These are phyloP conservation scores for Paramisgurnus dabryanus DNA, from an alignment of 2,113 vertebrate species.

Conservation along the genomic window DNA sequence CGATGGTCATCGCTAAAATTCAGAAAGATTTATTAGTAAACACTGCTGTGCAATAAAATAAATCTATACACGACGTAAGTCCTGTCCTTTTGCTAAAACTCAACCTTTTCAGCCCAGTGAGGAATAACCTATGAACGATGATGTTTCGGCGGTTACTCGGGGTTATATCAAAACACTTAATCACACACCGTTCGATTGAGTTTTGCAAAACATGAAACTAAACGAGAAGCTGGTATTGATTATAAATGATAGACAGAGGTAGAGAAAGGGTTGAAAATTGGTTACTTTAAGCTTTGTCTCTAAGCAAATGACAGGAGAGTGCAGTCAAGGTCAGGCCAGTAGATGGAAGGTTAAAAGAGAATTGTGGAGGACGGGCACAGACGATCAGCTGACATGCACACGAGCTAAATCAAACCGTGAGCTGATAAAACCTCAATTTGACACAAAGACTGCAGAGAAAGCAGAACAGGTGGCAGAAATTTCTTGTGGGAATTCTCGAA, in stretches of 20 bases:
- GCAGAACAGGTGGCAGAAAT: neutral
- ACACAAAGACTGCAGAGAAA: no score
- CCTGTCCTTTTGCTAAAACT: neutral
- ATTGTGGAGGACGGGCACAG: slow-evolving; percentile 5
- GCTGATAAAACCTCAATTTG: neutral
- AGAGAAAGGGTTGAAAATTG: neutral
- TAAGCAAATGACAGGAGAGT: slow-evolving; percentile 30
- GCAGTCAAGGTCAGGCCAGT: slow-evolving; percentile 51
- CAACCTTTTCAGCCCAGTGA: neutral
- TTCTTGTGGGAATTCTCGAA: neutral
- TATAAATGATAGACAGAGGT: neutral
- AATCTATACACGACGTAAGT: slow-evolving; percentile 34
- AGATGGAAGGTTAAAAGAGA: slow-evolving; percentile 43
- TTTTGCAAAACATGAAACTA: slow-evolving; percentile 3
- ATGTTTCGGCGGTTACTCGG: neutral
- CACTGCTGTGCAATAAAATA: slow-evolving; percentile 29
- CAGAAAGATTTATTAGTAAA: slow-evolving; percentile 51
- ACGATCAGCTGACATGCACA: no score
- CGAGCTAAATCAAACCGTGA: neutral
- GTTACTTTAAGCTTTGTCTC: slow-evolving; percentile 5
- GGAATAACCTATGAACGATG: neutral
- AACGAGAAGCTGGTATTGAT: slow-evolving; percentile 1
- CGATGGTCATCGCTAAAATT: slow-evolving; percentile 44
- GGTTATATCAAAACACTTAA: neutral
- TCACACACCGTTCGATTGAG: neutral